phyloP scores from a whole-genome alignment of 2,113 vertebrate species.

The Sebastes schlegelii region DNA sequence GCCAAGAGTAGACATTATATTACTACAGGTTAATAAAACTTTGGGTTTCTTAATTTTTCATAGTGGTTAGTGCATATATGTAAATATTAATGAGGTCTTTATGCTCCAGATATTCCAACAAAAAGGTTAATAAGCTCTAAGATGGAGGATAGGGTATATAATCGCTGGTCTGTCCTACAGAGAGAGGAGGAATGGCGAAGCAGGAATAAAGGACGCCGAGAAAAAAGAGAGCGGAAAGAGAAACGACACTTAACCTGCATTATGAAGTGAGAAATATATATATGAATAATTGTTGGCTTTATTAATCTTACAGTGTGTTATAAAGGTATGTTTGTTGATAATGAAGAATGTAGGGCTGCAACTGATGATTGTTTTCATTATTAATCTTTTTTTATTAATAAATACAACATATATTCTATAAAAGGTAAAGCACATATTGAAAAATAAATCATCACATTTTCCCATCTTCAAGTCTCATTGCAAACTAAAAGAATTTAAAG shows the following conservation, averaged over 20 bases:
- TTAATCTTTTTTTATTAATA: not conserved
- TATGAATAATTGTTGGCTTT: not conserved
- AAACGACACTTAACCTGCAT: constrained; percentile 40
- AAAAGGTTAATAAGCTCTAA: constrained; percentile 84
- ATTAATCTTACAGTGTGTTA: constrained; percentile 16
- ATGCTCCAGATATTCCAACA: constrained; percentile 85
- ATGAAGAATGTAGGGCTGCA: not conserved
- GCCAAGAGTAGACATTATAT: constrained; percentile 81
- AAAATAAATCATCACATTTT: not conserved
- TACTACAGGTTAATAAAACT: constrained; percentile 86
- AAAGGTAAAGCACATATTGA: not conserved
- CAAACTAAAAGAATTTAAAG: not conserved
- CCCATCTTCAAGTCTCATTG: not conserved
- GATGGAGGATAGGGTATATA: constrained; percentile 77
- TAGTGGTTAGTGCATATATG: constrained; percentile 81
- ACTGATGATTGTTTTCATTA: not conserved
- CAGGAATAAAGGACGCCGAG: constrained; percentile 54
- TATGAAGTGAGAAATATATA: constrained; percentile 25
- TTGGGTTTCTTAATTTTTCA: constrained; percentile 85
- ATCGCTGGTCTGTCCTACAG: constrained; percentile 67
- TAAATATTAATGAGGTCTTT: constrained; percentile 86
- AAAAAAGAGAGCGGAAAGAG: constrained; percentile 38
- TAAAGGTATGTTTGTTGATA: not conserved
- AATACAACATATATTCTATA: not conserved
- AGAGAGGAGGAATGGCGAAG: constrained; percentile 52